Percentiles rank a stretch among this genome's conserved stretches.
These are phyloP conservation scores for Troilus luridus DNA, from an alignment of 2,888 invertebrate genomes.

Conservation along the genomic window DNA sequence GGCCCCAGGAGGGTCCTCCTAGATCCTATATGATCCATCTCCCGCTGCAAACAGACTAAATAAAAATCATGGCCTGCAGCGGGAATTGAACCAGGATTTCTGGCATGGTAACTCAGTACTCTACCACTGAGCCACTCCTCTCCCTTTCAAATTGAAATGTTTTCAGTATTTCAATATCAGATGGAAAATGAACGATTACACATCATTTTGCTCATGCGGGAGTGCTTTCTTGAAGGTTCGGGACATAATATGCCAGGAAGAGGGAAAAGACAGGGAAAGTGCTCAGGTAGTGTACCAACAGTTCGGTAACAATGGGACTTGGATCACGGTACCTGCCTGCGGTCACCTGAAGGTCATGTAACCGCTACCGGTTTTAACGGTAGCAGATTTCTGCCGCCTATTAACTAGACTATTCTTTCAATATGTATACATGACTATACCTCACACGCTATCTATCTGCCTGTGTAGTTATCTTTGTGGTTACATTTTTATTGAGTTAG, in stretches of 20 bases:
- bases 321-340: not conserved
- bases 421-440: not conserved
- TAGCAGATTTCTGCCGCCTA: not conserved
- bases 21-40: too few relatives aligned
- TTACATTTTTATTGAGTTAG: not conserved
- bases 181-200: not conserved
- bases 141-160: too few relatives aligned
- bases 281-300: not conserved
- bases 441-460: not conserved
- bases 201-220: not conserved
- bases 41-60: too few relatives aligned
- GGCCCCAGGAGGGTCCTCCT: too few relatives aligned
- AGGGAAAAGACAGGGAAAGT: constrained; percentile 29
- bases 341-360: not conserved
- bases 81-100: too few relatives aligned
- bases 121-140: too few relatives aligned
- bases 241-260: constrained; percentile 1
- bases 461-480: not conserved
- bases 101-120: too few relatives aligned
- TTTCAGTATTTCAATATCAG: not conserved
- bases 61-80: too few relatives aligned
- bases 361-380: not conserved
- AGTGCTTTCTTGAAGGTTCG: not conserved
- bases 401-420: not conserved
- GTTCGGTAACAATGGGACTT: constrained; percentile 12